These are phyloP conservation scores for Agriotes lineatus DNA, from an alignment of 2,888 invertebrate species.

Conservation along the genomic window DNA sequence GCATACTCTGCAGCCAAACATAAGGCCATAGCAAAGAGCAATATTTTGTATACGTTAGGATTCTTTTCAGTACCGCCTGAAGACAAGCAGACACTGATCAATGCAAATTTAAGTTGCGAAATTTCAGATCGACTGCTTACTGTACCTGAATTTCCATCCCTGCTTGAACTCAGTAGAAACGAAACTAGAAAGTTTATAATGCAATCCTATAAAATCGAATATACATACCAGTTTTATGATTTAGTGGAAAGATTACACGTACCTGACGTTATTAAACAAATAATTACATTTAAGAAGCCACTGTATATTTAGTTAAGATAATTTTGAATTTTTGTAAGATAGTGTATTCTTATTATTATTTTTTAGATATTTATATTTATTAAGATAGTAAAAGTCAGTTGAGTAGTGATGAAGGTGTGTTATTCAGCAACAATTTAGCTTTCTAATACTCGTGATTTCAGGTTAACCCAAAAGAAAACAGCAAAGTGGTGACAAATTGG, in stretches of 20 bases:
- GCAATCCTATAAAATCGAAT: conserved; percentile 39
- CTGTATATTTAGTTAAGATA: too few relatives aligned
- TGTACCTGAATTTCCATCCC: conserved; percentile 47
- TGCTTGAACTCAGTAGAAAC: conserved; percentile 54
- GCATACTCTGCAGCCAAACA: neutral
- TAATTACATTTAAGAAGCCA: conserved; percentile 49
- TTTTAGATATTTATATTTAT: too few relatives aligned
- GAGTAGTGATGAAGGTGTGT: too few relatives aligned
- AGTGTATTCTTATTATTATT: too few relatives aligned
- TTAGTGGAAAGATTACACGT: conserved; percentile 47
- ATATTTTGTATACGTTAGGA: neutral
- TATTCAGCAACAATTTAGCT: too few relatives aligned
- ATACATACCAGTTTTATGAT: conserved; percentile 49
- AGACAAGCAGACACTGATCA: neutral
- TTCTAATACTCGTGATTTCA: too few relatives aligned
- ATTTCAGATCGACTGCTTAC: neutral
- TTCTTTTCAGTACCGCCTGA: neutral
- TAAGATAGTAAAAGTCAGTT: too few relatives aligned
- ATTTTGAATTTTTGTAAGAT: too few relatives aligned
- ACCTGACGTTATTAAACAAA: conserved; percentile 49
- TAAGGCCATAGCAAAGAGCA: neutral
- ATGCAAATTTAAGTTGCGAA: neutral
- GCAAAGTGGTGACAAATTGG: too few relatives aligned
- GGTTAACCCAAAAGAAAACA: too few relatives aligned
- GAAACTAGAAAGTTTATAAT: conserved; percentile 49